phyloP scores from a whole-genome alignment of 2,113 vertebrate species.

The Lepidothrix coronata region DNA sequence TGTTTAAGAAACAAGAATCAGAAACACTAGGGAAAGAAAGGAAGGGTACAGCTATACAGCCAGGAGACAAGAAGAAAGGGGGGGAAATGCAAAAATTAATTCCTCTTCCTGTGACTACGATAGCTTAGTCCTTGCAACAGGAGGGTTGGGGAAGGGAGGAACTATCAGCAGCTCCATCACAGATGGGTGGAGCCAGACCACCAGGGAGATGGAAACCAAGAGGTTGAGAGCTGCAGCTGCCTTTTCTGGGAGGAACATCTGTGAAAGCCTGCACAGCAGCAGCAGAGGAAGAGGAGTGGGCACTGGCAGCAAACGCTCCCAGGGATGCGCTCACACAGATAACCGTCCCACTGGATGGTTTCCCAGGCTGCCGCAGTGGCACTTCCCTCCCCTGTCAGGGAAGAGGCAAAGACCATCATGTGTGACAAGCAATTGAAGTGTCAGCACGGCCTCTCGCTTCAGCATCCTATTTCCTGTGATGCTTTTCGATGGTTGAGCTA shows the following conservation, averaged over 20 bases:
- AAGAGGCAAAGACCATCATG: background rate
- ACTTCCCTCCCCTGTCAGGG: background rate
- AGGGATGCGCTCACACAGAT: constrained; percentile 4
- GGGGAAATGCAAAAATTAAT: background rate
- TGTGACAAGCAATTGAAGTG: background rate
- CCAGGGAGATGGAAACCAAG: background rate
- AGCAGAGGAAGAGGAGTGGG: constrained; percentile 27
- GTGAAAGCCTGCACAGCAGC: background rate
- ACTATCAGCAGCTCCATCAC: constrained; percentile 29
- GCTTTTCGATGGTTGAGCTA: background rate
- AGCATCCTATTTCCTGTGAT: background rate
- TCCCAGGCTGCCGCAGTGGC: background rate
- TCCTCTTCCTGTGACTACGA: background rate
- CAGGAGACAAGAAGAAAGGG: background rate
- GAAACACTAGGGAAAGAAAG: background rate
- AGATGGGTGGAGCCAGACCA: constrained; percentile 31
- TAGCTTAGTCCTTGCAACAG: background rate
- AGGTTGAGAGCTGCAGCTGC: constrained; percentile 42
- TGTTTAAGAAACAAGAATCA: background rate
- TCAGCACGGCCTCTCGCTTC: background rate
- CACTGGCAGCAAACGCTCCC: background rate
- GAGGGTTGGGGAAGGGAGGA: background rate
- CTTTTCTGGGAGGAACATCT: constrained; percentile 56
- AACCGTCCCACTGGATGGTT: constrained; percentile 10
- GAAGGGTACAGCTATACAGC: background rate